Percentiles rank a stretch among this genome's conserved stretches.
These are phyloP conservation scores for Rhinoptilus africanus DNA, from an alignment of 2,113 vertebrate genomes.

Conservation along the genomic window DNA sequence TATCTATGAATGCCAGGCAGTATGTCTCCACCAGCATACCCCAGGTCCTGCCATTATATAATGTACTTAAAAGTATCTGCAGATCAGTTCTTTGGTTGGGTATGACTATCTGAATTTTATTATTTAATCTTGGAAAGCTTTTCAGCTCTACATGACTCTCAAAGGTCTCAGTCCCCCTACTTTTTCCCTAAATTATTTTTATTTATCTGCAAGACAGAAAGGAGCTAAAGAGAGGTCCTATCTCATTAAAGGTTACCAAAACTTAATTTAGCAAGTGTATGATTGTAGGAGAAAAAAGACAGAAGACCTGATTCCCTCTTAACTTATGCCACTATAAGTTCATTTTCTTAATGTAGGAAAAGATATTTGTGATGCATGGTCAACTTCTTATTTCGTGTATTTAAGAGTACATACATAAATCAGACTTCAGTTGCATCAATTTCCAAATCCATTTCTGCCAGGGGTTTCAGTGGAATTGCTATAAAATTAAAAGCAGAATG, in stretches of 20 bases:
- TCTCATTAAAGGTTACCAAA: slow-evolving; percentile 22
- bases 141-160: background rate
- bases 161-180: background rate
- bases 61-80: background rate
- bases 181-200: background rate
- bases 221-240: background rate
- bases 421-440: background rate
- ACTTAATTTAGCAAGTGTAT: background rate
- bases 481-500: background rate
- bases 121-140: background rate
- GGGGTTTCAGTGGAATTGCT: background rate
- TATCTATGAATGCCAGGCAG: background rate
- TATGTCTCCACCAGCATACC: background rate
- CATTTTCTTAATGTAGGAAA: background rate
- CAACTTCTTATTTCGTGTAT: background rate
- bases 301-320: background rate
- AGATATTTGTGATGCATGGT: background rate
- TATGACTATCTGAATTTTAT: background rate
- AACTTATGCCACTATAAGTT: background rate
- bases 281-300: background rate
- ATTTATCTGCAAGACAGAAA: slow-evolving; percentile 30
- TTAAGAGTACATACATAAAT: background rate
- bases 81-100: background rate
- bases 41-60: background rate
- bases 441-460: background rate